A percentile compares a stretch with the other conserved stretches of the same genome.
phyloP scores from a whole-genome alignment of 2,888 invertebrate genomes.

The Axea sp. region DNA sequence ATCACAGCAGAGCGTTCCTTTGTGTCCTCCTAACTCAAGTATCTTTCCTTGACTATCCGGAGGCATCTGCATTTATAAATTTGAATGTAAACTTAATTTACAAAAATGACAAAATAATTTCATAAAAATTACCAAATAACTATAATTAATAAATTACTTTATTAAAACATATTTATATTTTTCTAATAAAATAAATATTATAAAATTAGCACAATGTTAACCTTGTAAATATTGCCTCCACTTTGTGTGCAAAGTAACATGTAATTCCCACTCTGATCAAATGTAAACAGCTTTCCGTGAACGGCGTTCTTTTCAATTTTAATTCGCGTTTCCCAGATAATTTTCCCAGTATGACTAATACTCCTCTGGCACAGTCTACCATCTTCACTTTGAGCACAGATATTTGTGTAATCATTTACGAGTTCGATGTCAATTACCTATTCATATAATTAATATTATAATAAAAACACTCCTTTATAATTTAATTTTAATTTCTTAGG shows the following conservation, averaged over 20 bases:
- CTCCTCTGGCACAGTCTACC: slow-evolving; percentile 76
- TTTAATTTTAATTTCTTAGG: too few relatives aligned
- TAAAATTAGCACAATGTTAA: slow-evolving; percentile 37
- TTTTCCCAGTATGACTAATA: slow-evolving; percentile 80
- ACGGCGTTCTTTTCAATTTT: slow-evolving; percentile 77
- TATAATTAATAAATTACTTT: too few relatives aligned
- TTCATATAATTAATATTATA: slow-evolving; percentile 4
- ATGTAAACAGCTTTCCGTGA: slow-evolving; percentile 77
- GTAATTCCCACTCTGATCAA: slow-evolving; percentile 78
- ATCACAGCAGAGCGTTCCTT: slow-evolving; percentile 81
- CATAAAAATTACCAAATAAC: too few relatives aligned
- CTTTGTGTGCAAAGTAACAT: slow-evolving; percentile 77
- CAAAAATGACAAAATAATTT: too few relatives aligned
- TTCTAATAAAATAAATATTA: too few relatives aligned
- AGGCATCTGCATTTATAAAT: slow-evolving; percentile 75
- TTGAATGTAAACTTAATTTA: too few relatives aligned
- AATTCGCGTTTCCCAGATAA: slow-evolving; percentile 76
- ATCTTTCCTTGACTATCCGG: slow-evolving; percentile 76
- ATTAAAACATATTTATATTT: too few relatives aligned
- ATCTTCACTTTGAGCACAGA: slow-evolving; percentile 82
- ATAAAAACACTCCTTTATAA: too few relatives aligned
- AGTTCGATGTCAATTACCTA: slow-evolving; percentile 80
- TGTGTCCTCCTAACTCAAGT: slow-evolving; percentile 81
- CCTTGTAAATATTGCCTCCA: slow-evolving; percentile 79
- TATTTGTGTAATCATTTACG: slow-evolving; percentile 81